Base-by-base conservation (phyloP, 1,140 invertebrate species). In the Leguminivora glycinivorella region DNA sequence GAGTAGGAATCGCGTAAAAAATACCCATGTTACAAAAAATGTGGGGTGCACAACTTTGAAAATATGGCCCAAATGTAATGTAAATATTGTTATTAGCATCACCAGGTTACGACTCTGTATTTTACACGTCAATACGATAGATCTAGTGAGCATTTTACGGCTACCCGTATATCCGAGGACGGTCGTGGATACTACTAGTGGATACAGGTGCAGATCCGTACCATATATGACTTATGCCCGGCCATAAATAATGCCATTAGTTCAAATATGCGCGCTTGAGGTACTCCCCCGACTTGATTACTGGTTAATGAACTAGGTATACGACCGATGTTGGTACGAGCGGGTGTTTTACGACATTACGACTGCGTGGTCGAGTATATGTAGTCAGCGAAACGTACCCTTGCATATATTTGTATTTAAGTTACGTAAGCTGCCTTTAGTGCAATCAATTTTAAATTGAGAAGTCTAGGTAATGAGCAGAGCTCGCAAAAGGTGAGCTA, bases 181-280 rank as follows among this genome's bases (percentile, higher is more conserved):
- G 10, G 34, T 38, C 14, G n/a, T 43, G 40, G 40, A 43, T n/a
- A 43, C 6, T n/a, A 14, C 40, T 43, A 43, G n/a, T 43, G 40
- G 40, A 17, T 43, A 43, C 40, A 43, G 40, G 34, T n/a, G 40
- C 40, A 17, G 40, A 43, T 17, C 4, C 14, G 40, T 43, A 1
- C 34, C 34, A n/a, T 43, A 17, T 43, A 43, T 43, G 40, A 43
- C 40, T 43, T n/a, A 43, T 43, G n/a, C 40, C 40, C 6, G n/a
- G 40, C 40, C n/a, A 43, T 43, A 43, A 43, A 43, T 43, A 43
- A 43, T 43, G n/a, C 40, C 40, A 43, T 43, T 43, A 43, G 40
- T 43, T 43, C 14, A 43, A 43, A 43, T 43, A 43, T 43, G 40
- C 40, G n/a, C 40, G 40, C n/a, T 6, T 38, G 34, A 43, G n/a